These are phyloP conservation scores for Sweltsa coloradensis DNA, from an alignment of 1,140 invertebrate species.

Conservation along the genomic window DNA sequence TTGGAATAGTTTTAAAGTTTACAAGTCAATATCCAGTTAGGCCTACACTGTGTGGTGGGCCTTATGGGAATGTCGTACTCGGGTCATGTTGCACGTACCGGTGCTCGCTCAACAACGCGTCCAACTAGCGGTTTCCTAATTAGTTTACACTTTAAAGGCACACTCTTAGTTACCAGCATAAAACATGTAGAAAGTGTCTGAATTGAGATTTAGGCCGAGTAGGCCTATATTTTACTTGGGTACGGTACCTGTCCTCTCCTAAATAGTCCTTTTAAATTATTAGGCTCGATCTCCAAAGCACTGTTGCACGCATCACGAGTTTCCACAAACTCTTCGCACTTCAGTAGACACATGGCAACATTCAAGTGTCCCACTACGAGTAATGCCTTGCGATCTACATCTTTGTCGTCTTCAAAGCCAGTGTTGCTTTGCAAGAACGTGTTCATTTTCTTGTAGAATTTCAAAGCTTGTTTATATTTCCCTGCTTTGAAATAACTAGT, in stretches of 20 bases:
- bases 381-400: conserved; percentile 44
- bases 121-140: no score
- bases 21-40: no score
- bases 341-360: conserved; percentile 73
- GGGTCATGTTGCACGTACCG: no score
- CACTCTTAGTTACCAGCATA: background rate
- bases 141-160: background rate
- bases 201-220: no score
- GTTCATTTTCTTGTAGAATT: conserved; percentile 74
- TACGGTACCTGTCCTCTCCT: conserved; percentile 71
- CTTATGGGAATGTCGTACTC: no score
- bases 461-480: conserved; percentile 69
- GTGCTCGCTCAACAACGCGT: no score
- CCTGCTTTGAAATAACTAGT: conserved; percentile 78
- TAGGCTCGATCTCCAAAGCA: conserved; percentile 58
- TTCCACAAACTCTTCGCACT: conserved; percentile 58
- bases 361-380: conserved; percentile 69
- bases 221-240: no score
- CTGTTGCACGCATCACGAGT: conserved; percentile 56
- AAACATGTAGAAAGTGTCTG: background rate
- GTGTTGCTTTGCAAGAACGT: conserved; percentile 22
- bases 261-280: conserved; percentile 84
- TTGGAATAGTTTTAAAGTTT: background rate
- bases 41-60: no score
- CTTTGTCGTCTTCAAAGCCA: conserved; percentile 32